These are phyloP conservation scores for Gymnodraco acuticeps DNA, from an alignment of 2,797 vertebrate genomes.

Conservation along the genomic window DNA sequence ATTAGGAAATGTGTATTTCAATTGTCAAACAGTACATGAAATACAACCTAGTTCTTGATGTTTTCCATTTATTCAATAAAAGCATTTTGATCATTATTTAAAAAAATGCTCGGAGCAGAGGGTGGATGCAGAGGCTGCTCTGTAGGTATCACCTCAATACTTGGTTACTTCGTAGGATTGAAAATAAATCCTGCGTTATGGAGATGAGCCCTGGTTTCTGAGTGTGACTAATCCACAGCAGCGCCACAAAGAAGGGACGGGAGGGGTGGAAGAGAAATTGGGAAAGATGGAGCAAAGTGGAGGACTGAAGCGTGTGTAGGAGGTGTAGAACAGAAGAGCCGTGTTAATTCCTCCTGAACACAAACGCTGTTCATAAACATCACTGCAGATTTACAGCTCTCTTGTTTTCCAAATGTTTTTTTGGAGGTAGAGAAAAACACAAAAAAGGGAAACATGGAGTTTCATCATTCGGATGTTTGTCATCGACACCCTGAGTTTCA, in stretches of 20 bases:
- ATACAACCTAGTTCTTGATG: background rate
- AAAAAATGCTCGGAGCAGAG: background rate
- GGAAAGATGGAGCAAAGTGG: constrained; percentile 62
- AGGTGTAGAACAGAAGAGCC: constrained; percentile 69
- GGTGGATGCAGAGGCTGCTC: constrained; percentile 32
- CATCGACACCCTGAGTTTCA: background rate
- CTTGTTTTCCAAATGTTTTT: background rate
- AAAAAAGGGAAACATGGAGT: background rate
- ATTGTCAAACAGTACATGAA: background rate
- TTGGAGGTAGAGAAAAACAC: background rate
- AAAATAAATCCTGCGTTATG: constrained; percentile 81
- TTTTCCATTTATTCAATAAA: background rate
- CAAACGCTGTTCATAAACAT: constrained; percentile 25
- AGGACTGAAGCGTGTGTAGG: constrained; percentile 73
- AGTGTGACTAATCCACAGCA: constrained; percentile 77
- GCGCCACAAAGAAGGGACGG: constrained; percentile 54
- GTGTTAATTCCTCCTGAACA: constrained; percentile 68
- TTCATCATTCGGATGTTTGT: background rate
- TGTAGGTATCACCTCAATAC: constrained; percentile 59
- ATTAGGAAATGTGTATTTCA: background rate
- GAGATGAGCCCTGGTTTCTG: constrained; percentile 82
- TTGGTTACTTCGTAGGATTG: constrained; percentile 72
- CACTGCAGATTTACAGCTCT: background rate
- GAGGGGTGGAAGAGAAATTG: constrained; percentile 47
- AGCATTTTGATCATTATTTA: background rate